A percentile compares a stretch with the other conserved stretches of the same genome.
Evolutionary conservation across 2,113 vertebrate species (phyloP).

Genomic region (Corythornis vintsioides): DNA sequence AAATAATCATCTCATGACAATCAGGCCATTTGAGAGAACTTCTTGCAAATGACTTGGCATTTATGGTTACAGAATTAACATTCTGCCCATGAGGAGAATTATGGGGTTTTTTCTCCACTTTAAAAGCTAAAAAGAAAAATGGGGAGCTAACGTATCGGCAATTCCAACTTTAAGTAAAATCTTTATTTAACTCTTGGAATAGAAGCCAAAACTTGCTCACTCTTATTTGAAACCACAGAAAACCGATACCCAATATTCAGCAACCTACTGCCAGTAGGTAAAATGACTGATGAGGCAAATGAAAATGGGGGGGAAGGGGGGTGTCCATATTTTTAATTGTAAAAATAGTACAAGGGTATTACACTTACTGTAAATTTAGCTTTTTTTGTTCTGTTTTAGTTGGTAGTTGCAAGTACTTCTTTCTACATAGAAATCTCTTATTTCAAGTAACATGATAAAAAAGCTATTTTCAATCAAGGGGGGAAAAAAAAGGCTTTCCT

Average conservation of each 20-base stretch:
- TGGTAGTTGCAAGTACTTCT: neutral
- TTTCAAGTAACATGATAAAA: neutral
- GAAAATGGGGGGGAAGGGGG: neutral
- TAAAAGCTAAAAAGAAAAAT: slow-evolving; percentile 32
- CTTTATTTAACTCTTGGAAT: slow-evolving; percentile 46
- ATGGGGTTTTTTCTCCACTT: slow-evolving; percentile 1
- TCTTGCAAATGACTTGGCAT: neutral
- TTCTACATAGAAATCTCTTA: neutral
- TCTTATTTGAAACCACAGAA: slow-evolving; percentile 40
- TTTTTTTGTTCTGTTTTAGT: neutral
- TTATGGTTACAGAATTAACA: slow-evolving; percentile 45
- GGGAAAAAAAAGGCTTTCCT: neutral
- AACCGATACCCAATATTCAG: slow-evolving; percentile 32
- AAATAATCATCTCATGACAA: neutral
- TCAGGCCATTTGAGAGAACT: slow-evolving; percentile 33
- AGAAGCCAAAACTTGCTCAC: neutral
- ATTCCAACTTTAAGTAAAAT: slow-evolving; percentile 39
- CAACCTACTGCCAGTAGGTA: slow-evolving; percentile 26
- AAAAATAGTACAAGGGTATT: neutral
- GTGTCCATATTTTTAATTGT: neutral
- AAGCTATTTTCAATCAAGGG: neutral
- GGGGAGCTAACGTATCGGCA: slow-evolving; percentile 25
- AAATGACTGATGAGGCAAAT: slow-evolving; percentile 48
- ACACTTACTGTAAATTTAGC: neutral
- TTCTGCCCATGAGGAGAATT: neutral